Conservation (phyloP, 64 coral and sea anemone species). For the Pachyseris speciosa region DNA sequence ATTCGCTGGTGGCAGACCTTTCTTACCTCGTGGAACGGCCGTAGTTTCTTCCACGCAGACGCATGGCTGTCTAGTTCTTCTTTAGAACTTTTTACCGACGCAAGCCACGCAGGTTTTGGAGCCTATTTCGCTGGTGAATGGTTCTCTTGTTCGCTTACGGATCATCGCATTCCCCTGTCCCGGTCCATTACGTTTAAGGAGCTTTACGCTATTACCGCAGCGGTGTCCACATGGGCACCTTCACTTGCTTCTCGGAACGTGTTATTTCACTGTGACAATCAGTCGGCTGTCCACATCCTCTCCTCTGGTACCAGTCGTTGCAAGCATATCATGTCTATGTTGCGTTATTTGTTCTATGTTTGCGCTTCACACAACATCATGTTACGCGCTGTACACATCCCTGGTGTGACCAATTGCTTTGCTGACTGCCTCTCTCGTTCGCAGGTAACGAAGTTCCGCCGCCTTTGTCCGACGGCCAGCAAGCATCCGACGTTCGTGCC, state of each 20-base stretch:
- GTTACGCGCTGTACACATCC: neutral
- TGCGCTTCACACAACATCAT: neutral
- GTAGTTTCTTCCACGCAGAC: neutral
- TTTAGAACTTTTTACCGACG: neutral
- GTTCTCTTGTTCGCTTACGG: neutral
- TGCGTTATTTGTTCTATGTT: neutral
- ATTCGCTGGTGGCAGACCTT: conserved; percentile 24
- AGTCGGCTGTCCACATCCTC: neutral
- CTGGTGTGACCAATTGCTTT: neutral
- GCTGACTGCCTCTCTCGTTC: conserved; percentile 67
- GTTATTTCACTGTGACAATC: neutral
- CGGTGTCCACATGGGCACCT: no score
- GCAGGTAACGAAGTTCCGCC: conserved; percentile 9
- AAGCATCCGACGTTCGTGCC: neutral
- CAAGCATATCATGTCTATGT: neutral
- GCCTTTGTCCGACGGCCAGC: conserved; percentile 1
- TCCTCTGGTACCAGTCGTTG: no score
- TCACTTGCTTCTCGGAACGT: no score
- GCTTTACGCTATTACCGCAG: no score
- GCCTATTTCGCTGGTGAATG: conserved; percentile 5
- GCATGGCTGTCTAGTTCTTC: conserved; percentile 2
- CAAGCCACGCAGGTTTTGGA: neutral
- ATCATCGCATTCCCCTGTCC: conserved; percentile 19
- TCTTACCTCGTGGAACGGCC: conserved; percentile 8
- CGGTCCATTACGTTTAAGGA: conserved; percentile 40